Evolutionary conservation across 2,888 invertebrate species (phyloP).

Genomic region (Tenthredo mesomela): DNA sequence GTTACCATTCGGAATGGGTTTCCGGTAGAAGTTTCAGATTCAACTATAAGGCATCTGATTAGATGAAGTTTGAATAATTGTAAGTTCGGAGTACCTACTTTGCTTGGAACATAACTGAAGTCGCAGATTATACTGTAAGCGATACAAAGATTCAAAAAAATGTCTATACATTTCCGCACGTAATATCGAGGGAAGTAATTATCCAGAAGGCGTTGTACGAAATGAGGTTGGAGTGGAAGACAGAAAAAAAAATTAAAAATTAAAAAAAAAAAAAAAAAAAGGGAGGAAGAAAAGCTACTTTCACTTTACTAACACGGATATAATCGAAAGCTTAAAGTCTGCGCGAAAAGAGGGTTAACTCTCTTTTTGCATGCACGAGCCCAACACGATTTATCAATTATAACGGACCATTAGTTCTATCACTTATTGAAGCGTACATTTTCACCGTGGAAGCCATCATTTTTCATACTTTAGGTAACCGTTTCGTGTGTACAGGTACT

Average conservation of each 20-base stretch:
- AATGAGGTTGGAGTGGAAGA: background rate
- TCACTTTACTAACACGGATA: slow-evolving; percentile 28
- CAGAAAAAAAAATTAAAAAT: background rate
- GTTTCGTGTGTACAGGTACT: background rate
- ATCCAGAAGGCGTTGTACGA: background rate
- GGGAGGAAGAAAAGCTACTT: slow-evolving; percentile 15
- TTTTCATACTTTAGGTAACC: slow-evolving; percentile 43
- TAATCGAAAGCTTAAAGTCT: slow-evolving; percentile 45
- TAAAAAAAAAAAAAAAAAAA: background rate
- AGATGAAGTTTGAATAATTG: background rate
- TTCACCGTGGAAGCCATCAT: slow-evolving; percentile 34
- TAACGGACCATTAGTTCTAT: slow-evolving; percentile 52
- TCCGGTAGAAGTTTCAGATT: background rate
- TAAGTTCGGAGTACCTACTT: slow-evolving; percentile 1
- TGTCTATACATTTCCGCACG: background rate
- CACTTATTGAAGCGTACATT: slow-evolving; percentile 49
- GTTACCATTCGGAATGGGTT: slow-evolving; percentile 7
- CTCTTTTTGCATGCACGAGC: slow-evolving; percentile 45
- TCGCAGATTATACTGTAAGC: background rate
- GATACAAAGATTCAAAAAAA: background rate
- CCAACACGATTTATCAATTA: slow-evolving; percentile 52
- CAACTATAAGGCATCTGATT: background rate
- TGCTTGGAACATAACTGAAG: background rate
- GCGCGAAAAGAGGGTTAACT: slow-evolving; percentile 37
- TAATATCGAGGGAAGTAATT: slow-evolving; percentile 4